Base-by-base conservation (phyloP, 2,113 vertebrate species). In the Notothenia rossii region DNA sequence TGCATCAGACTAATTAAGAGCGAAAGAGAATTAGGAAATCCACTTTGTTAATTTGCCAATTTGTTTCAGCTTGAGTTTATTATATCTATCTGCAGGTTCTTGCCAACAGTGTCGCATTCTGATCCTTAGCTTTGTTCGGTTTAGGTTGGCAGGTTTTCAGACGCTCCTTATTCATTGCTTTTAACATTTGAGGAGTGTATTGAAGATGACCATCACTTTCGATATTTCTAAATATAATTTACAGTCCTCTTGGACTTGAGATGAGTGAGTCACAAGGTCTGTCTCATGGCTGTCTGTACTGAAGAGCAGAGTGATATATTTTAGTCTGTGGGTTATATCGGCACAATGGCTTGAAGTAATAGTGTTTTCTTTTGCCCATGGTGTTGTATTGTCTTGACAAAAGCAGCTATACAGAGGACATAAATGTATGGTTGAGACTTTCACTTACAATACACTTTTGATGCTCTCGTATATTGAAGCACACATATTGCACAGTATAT, bases 361-460 rank as follows among this genome's bases (percentile, higher is more conserved):
- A 76, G 20, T 45, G 71, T 75, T 83, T 18, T 79, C 72, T 85
- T 74, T 70, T 80, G 80, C 70, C 79, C 3, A 10, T 69, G 70
- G 75, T 84, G 69, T 72, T 72, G 68, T 79, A 86, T 68, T 82
- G 49, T 49, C 40, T 45, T 71, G 64, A 85, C 73, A 83, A 68
- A 14, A 3, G 66, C 48, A 63, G 66, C 69, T 72, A 59, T 75
- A 77, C 20, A 77, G 68, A 66, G 58, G 71, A 75, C 55, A 68
- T 15, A 64, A 72, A 77, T 67, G 61, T 59, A 83, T 65, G 20
- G 64, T 33, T n/a, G 14, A 54, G 17, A 70, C 69, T 67, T 75
- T 71, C 50, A 73, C 50, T 70, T 58, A 17, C 7, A 50, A 29
- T 14, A 59, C 49, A 75, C 50, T 56, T 12, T 82, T 76, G 62